phyloP scores from a whole-genome alignment of 2,113 vertebrate species.

The Psittacus erithacus region DNA sequence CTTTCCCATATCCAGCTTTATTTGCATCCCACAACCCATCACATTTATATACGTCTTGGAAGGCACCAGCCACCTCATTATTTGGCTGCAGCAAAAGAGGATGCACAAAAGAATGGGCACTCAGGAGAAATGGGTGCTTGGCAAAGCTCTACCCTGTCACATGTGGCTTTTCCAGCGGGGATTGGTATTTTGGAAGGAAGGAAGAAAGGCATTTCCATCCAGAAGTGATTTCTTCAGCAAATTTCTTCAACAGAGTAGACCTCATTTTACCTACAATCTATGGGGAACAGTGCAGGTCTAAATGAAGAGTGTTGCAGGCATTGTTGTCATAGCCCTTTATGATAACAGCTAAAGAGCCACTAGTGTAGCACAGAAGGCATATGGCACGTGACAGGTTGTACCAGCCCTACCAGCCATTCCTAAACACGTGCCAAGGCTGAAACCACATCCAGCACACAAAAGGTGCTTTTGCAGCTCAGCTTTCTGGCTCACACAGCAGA shows the following conservation, averaged over 20 bases:
- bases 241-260: not conserved
- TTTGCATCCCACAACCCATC: not conserved
- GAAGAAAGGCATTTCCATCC: not conserved
- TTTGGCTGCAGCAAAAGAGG: accelerated
- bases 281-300: not conserved
- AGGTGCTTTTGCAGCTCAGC: not conserved
- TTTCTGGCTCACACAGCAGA: not conserved
- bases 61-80: not conserved
- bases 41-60: not conserved
- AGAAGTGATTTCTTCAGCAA: not conserved
- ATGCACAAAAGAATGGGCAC: accelerated
- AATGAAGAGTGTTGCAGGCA: not conserved
- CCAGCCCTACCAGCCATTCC: not conserved
- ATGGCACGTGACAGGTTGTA: not conserved
- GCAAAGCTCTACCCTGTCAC: not conserved
- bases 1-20: not conserved
- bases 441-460: not conserved
- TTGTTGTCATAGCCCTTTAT: not conserved
- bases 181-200: not conserved
- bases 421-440: not conserved
- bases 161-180: not conserved
- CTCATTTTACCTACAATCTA: not conserved
- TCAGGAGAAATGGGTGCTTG: not conserved
- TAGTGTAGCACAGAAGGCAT: not conserved
- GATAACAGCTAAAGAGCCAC: not conserved